phyloP scores from a whole-genome alignment of 2,888 invertebrate species.

The Agriopis marginaria region DNA sequence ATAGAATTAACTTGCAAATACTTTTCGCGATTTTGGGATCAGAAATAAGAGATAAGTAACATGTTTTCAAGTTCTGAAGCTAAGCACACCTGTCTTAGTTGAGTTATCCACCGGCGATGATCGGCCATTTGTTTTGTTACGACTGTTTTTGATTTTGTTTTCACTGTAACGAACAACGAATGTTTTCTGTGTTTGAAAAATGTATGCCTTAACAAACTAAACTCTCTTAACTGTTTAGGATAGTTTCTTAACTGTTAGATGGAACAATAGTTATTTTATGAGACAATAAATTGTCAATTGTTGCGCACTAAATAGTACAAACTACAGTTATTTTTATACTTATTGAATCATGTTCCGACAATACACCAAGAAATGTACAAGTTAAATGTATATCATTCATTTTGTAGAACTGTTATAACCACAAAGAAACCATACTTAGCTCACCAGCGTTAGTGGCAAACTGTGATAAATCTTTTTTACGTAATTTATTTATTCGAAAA shows the following conservation, averaged over 20 bases:
- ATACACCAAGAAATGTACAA: conserved; percentile 59
- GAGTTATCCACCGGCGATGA: conserved; percentile 57
- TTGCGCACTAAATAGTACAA: conserved; percentile 81
- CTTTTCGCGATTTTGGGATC: neutral
- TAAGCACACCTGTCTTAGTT: conserved; percentile 60
- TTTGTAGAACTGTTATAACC: conserved; percentile 47
- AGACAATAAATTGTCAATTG: conserved; percentile 64
- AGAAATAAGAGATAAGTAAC: conserved; percentile 31
- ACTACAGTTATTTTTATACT: conserved; percentile 56
- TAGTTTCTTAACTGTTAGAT: conserved; percentile 38
- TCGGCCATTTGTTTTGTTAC: conserved; percentile 61
- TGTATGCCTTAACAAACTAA: conserved; percentile 51
- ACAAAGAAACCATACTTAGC: conserved; percentile 43
- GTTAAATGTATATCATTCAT: conserved; percentile 47
- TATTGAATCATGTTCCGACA: conserved; percentile 70
- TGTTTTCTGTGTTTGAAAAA: conserved; percentile 48
- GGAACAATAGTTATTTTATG: conserved; percentile 48
- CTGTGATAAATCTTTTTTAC: conserved; percentile 75
- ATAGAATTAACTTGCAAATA: neutral
- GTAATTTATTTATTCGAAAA: conserved; percentile 45
- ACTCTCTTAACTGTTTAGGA: conserved; percentile 42
- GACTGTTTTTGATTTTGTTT: conserved; percentile 57
- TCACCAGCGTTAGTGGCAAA: conserved; percentile 57
- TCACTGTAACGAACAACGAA: conserved; percentile 57
- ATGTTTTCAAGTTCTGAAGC: conserved; percentile 63